Percentiles rank a stretch among this genome's conserved stretches.
Conservation (phyloP, 2,113 vertebrate species). For the Alexandromys fortis region DNA sequence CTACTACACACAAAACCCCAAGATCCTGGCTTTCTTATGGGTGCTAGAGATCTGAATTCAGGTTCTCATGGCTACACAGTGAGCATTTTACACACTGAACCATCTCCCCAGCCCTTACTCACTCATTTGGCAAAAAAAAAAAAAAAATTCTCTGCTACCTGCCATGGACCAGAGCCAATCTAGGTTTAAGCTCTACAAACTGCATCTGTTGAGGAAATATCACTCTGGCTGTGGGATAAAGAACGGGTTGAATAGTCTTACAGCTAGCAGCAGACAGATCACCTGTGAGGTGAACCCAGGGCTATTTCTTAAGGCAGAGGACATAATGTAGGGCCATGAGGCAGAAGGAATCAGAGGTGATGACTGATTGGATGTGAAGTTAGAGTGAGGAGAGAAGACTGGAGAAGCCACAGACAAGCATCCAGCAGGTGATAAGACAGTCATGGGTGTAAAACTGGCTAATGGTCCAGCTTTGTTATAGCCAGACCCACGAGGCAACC, state of each 20-base stretch:
- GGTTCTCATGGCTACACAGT: too few species aligned
- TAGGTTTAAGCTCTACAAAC: background rate
- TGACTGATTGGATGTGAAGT: background rate
- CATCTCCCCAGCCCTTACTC: background rate
- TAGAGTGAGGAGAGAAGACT: background rate
- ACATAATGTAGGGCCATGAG: background rate
- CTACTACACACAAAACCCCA: background rate
- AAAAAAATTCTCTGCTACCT: background rate
- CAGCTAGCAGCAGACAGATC: background rate
- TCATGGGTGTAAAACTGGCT: background rate
- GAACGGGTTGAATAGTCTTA: background rate
- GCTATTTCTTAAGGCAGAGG: background rate
- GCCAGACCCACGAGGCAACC: background rate
- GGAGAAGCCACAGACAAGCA: background rate
- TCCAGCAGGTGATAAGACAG: background rate
- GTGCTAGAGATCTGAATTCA: background rate
- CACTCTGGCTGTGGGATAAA: background rate
- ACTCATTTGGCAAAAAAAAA: background rate
- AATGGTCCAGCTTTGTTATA: background rate
- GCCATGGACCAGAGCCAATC: background rate
- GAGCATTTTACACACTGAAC: background rate
- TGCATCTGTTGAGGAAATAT: background rate
- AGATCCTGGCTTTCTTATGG: background rate
- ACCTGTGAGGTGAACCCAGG: background rate
- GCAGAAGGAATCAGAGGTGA: background rate